phyloP scores from a whole-genome alignment of 2,888 invertebrate species.

The Ypsolopha sequella region DNA sequence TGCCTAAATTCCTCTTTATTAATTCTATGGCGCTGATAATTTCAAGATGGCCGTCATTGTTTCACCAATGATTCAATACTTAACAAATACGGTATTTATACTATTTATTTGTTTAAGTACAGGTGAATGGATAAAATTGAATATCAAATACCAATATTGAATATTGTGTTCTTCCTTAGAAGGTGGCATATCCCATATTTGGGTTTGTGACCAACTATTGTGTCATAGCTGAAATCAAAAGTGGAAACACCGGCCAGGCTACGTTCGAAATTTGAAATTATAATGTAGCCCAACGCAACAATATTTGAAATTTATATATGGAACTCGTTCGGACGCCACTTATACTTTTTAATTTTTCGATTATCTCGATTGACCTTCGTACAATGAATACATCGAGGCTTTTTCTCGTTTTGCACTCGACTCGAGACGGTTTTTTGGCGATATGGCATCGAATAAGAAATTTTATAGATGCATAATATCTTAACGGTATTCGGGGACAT shows the following conservation, averaged over 20 bases:
- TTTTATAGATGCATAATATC: not conserved
- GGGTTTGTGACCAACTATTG: not conserved
- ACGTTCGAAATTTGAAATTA: conserved; percentile 56
- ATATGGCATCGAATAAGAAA: not conserved
- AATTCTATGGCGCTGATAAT: no score
- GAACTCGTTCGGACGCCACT: conserved; percentile 44
- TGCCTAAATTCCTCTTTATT: no score
- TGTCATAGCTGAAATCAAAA: conserved; percentile 27
- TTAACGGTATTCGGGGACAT: conserved; percentile 3
- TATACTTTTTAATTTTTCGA: conserved; percentile 66
- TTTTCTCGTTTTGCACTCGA: conserved; percentile 27
- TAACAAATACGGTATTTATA: no score
- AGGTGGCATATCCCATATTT: not conserved
- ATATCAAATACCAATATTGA: no score
- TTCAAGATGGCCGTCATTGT: no score
- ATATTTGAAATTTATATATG: conserved; percentile 67
- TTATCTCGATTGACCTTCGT: conserved; percentile 61
- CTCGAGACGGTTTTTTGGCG: conserved; percentile 3
- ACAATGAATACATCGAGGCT: conserved; percentile 50
- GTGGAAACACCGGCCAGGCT: conserved; percentile 20
- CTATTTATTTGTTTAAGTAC: no score
- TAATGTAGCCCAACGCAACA: conserved; percentile 45
- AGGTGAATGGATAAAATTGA: no score
- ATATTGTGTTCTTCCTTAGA: not conserved
- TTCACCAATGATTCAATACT: no score